A percentile compares a stretch with the other conserved stretches of the same genome.
Conservation (phyloP, 2,797 vertebrate genomes). For the Carduelis carduelis region DNA sequence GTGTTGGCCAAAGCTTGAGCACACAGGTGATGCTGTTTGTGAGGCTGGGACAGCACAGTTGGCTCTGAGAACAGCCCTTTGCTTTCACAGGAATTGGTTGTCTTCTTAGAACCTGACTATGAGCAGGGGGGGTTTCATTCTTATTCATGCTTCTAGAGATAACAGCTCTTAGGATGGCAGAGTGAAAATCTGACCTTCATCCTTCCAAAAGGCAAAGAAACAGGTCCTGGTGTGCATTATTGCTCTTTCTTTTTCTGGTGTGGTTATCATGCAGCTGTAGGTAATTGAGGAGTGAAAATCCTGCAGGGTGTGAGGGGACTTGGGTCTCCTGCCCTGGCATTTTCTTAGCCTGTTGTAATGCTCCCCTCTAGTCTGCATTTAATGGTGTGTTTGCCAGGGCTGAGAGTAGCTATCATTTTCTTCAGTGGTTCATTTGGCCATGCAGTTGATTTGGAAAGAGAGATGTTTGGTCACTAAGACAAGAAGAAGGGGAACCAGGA, state of each 20-base stretch:
- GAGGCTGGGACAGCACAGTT: not conserved
- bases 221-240: accelerated
- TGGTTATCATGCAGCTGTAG: not conserved
- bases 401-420: not conserved
- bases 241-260: not conserved
- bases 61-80: not conserved
- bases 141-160: not conserved
- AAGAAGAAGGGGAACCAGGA: not conserved
- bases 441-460: not conserved
- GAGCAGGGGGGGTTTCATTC: accelerated
- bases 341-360: not conserved
- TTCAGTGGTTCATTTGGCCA: not conserved
- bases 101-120: not conserved
- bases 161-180: not conserved
- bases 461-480: not conserved
- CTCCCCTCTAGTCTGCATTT: not conserved
- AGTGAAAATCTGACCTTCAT: not conserved
- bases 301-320: not conserved
- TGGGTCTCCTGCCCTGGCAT: not conserved
- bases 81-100: not conserved
- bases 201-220: not conserved
- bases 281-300: not conserved
- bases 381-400: not conserved
- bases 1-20: not conserved
- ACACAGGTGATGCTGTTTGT: not conserved